Evolutionary conservation across 2,797 vertebrate species (phyloP).

Genomic region (Pseudochirops cupreus): DNA sequence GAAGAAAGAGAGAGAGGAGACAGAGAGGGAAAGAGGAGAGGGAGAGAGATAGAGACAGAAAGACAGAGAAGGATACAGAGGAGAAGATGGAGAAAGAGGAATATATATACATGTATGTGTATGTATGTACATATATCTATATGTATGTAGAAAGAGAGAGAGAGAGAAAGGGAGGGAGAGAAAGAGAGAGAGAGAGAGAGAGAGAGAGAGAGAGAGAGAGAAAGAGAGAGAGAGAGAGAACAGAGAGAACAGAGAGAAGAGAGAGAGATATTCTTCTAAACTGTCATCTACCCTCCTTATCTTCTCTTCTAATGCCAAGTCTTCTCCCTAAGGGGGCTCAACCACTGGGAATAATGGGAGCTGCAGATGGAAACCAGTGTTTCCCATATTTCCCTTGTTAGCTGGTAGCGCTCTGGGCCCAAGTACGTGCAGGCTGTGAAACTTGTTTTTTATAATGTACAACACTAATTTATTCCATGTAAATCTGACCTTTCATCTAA

Average conservation of each 20-base stretch:
- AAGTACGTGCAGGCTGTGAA: background rate
- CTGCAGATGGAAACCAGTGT: background rate
- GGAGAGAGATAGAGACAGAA: too few relatives aligned
- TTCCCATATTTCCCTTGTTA: constrained; percentile 56
- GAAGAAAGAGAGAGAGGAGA: too few relatives aligned
- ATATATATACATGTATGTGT: too few relatives aligned
- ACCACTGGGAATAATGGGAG: constrained; percentile 43
- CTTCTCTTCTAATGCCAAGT: constrained; percentile 33
- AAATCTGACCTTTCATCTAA: constrained; percentile 68
- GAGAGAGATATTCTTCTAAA: background rate
- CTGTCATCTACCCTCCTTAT: background rate
- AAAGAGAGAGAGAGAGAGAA: too few relatives aligned
- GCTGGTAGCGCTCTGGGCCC: constrained; percentile 53
- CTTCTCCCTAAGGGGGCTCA: constrained; percentile 51
- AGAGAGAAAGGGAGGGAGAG: background rate
- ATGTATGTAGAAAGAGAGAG: too few relatives aligned
- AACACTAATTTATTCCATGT: constrained; percentile 69
- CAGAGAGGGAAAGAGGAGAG: too few relatives aligned
- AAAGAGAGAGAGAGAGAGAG: too few relatives aligned
- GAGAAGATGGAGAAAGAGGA: too few relatives aligned
- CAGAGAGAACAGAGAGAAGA: too few relatives aligned
- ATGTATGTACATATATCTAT: too few relatives aligned
- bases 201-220: background rate
- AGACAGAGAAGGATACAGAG: too few relatives aligned
- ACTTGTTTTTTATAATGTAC: constrained; percentile 15